Evolutionary conservation across 1,140 invertebrate genomes (phyloP).

Genomic region (Druon quercuslanigerum): DNA sequence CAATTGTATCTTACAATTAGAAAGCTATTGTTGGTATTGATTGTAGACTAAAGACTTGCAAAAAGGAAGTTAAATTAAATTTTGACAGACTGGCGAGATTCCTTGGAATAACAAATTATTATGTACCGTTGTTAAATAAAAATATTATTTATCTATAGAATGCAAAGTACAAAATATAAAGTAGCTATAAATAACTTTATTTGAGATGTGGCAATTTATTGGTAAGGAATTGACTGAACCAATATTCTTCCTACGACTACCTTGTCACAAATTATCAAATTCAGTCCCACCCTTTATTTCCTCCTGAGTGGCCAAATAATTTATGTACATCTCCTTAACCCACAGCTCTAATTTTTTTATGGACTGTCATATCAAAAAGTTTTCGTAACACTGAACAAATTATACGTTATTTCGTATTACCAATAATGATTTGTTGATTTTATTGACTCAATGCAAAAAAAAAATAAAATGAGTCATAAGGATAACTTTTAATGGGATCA

Average conservation of each 20-base stretch:
- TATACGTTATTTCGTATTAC: not conserved
- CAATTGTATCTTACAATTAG: too few relatives aligned
- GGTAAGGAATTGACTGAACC: not conserved
- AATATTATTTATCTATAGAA: too few relatives aligned
- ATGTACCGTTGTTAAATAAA: too few relatives aligned
- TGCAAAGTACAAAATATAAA: too few relatives aligned
- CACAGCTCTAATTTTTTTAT: conserved; percentile 12
- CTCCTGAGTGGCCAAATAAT: conserved; percentile 6
- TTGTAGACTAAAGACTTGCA: too few relatives aligned
- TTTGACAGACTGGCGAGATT: too few relatives aligned
- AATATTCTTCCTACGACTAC: not conserved
- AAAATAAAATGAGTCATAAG: not conserved
- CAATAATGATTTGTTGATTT: not conserved
- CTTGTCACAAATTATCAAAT: not conserved
- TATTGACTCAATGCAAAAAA: not conserved
- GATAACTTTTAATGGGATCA: too few relatives aligned
- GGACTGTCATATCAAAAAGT: not conserved
- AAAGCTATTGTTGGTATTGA: too few relatives aligned
- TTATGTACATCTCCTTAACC: conserved; percentile 18
- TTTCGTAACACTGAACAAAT: not conserved
- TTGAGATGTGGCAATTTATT: not conserved
- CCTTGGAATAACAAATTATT: too few relatives aligned
- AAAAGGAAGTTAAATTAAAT: too few relatives aligned
- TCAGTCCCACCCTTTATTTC: not conserved
- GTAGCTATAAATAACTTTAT: too few relatives aligned